Evolutionary conservation across 2,113 vertebrate genomes (phyloP).

Genomic region (Pyrgilauda ruficollis): DNA sequence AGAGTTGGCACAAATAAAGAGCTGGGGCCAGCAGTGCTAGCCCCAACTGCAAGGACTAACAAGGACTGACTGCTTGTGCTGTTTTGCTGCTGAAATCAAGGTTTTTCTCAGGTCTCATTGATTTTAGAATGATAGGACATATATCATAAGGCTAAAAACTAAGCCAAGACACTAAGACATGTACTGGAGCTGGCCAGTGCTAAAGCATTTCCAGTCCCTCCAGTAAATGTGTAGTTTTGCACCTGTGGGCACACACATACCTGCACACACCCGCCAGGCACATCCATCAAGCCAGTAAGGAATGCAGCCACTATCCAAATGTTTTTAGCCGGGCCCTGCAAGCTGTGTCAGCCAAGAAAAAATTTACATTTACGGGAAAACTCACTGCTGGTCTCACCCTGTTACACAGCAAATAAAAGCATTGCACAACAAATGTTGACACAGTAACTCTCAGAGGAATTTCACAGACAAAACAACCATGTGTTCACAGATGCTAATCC

Average conservation of each 20-base stretch:
- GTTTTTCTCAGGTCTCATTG: neutral
- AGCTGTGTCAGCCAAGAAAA: neutral
- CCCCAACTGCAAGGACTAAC: neutral
- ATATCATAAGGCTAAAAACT: neutral
- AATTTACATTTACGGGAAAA: constrained; percentile 40
- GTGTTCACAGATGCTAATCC: neutral
- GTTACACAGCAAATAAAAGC: constrained; percentile 12
- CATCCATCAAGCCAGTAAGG: neutral
- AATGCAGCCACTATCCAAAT: neutral
- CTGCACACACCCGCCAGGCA: neutral
- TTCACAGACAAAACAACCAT: neutral
- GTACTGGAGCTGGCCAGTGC: no score
- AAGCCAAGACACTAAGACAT: neutral
- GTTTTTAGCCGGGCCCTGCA: neutral
- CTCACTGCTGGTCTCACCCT: neutral
- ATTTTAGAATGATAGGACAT: neutral
- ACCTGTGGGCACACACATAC: neutral
- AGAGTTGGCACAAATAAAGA: neutral
- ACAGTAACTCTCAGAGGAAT: neutral
- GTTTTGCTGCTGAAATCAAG: neutral
- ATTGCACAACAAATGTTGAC: constrained; percentile 10
- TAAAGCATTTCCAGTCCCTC: neutral
- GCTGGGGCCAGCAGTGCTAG: neutral
- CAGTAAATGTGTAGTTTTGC: neutral
- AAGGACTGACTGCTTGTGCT: neutral